Base-by-base conservation (phyloP, 2,797 vertebrate genomes). In the Sebastes elongatus region DNA sequence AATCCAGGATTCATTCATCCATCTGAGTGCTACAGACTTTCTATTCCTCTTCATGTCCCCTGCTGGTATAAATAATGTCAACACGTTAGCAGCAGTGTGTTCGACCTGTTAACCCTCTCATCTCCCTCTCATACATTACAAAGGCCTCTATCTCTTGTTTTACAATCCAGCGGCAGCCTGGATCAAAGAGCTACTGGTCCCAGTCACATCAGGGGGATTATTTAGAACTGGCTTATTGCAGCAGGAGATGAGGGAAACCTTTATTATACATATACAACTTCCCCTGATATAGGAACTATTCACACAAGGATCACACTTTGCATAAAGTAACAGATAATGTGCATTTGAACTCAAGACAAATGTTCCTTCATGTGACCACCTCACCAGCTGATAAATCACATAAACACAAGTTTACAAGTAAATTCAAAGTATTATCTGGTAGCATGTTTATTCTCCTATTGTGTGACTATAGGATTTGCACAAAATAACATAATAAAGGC, bases 41-140 rank as follows among this genome's bases (percentile, higher is more conserved):
- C 38, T 42, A 6, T 42, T 42, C 53, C 57, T 78, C 74, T 23
- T 27, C 2, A 9, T 5, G 8, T 7, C 72, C 32, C 70, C 30
- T 7, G 30, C 53, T 18, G 62, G 46, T 7, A 35, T 76, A 60
- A 67, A 76, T 0, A 49, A 49, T 52, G 74, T 81, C 84, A 81
- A 64, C 82, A 75, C 64, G 35, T 70, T 22, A 81, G 59, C 76
- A 68, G 55, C 80, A 68, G 78, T 46, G 80, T 78, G 78, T 35
- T 57, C 28, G 4, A 70, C 74, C 71, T 33, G 46, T 75, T 64
- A 22, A 30, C 25, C 76, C 80, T 82, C 84, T 80, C 30, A 81
- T 89, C 76, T 76, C 81, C 75, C 67, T 20, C 69, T 85, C 83
- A 84, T 74, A 10, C 90, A 86, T 86, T 14, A 90, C 89, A 93